Evolutionary conservation across 1,140 invertebrate genomes (phyloP), one percentile per base, ranked within the genome.

Genomic region (Temnothorax nylanderi): DNA sequence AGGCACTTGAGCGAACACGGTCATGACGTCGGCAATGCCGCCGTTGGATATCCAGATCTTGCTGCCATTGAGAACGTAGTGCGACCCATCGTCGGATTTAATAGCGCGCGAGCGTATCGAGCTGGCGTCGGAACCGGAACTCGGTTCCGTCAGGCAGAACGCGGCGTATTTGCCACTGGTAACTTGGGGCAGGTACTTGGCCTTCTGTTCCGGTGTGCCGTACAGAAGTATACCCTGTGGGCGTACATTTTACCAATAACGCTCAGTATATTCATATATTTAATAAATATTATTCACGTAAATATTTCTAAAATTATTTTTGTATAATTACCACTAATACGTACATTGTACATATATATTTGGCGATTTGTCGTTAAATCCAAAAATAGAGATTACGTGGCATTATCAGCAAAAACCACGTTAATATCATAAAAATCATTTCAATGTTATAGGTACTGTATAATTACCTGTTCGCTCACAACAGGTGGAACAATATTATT

Each of bases 21-120:
- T 99, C 96, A 99, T 98, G 54, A 99, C 97, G 92, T 99, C 98
- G n/a, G 99, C 99, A 90, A 99, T 95, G 49, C 99, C 99, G 69
- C 99, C 99, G 95, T 99, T 99, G 91, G 98, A 99, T 92, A 99
- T 99, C 99, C 99, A 99, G 92, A 99, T 99, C 96, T 99, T 99
- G 87, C 98, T 98, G 21, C 99, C 99, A 96, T 99, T 99, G 0
- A 99, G 95, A 85, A 99, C 96, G 93, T 97, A 99, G 95, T 99
- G 98, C 91, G 98, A 98, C 0, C 98, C 98, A 95, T 99, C 99
- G 5, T 96, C 95, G 47, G 98, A 98, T 88, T 98, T 97, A 4
- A 98, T 97, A 18, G 99, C 99, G 91, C 97, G 96, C 49, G 97
- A 97, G 92, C 96, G 96, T 91, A 98, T 98, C 21, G 98, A 98